A percentile compares a stretch with the other conserved stretches of the same genome.
Conservation (phyloP, 1,140 invertebrate genomes). For the Drosophila rufa region DNA sequence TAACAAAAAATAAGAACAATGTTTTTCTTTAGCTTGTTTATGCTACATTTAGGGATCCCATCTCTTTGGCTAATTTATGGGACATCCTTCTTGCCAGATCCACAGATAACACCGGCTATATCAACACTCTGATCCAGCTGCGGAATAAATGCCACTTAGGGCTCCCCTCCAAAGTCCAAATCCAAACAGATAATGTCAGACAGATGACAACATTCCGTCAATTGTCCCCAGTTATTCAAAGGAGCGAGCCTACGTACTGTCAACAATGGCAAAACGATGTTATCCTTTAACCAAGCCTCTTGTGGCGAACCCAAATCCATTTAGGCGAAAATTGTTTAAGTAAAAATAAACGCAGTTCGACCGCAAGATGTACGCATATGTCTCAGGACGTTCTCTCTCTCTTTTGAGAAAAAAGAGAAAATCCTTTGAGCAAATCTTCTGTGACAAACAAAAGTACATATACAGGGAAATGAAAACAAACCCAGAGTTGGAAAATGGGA, state of each 20-base stretch:
- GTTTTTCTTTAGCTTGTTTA: conserved; percentile 17
- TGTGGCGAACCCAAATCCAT: conserved; percentile 79
- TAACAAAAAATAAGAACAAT: neutral
- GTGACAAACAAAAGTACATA: conserved; percentile 54
- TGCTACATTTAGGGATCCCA: conserved; percentile 15
- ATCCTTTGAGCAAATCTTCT: conserved; percentile 78
- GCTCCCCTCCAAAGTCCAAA: conserved; percentile 23
- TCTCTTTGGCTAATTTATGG: conserved; percentile 3
- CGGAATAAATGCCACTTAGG: conserved; percentile 31
- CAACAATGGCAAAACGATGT: conserved; percentile 81
- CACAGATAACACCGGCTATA: conserved; percentile 40
- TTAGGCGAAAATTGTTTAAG: conserved; percentile 81
- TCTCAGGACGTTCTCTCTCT: conserved; percentile 10
- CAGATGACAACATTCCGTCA: conserved; percentile 70
- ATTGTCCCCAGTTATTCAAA: conserved; percentile 58
- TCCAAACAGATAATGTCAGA: conserved; percentile 57
- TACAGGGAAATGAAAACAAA: conserved; percentile 75
- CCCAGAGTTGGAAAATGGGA: conserved; percentile 65
- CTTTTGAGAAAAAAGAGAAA: conserved; percentile 16
- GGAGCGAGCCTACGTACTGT: conserved; percentile 38
- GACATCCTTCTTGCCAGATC: conserved; percentile 17
- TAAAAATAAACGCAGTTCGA: conserved; percentile 68
- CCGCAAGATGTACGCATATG: conserved; percentile 68
- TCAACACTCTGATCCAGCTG: conserved; percentile 46
- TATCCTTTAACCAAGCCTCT: conserved; percentile 82